Conservation (phyloP, 2,113 vertebrate species). For the Hoplias malabaricus region DNA sequence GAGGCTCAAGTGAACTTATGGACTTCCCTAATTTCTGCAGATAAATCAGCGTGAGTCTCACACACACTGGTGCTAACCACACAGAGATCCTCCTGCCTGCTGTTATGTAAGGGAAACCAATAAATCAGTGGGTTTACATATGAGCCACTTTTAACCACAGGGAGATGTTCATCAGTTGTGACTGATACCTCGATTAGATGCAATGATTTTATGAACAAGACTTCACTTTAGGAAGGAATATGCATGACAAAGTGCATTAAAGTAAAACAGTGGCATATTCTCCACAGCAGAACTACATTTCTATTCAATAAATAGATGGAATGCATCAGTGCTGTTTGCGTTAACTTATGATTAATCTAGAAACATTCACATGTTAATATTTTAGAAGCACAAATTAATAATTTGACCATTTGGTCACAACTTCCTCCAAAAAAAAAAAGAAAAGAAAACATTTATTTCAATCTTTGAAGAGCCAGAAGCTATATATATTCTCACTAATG, state of each 20-base stretch:
- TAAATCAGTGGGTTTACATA: neutral
- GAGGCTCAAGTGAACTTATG: conserved; percentile 14
- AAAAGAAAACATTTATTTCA: too few relatives aligned
- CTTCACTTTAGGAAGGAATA: neutral
- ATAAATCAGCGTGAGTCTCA: neutral
- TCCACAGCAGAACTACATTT: neutral
- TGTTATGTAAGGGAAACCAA: neutral
- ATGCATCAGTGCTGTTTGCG: too few relatives aligned
- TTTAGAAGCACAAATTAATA: too few relatives aligned
- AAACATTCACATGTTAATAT: too few relatives aligned
- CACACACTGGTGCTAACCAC: neutral
- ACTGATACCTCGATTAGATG: neutral
- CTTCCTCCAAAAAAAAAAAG: too few relatives aligned
- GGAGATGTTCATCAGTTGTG: neutral
- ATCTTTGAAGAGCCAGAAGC: too few relatives aligned
- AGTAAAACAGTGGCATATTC: neutral
- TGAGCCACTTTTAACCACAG: neutral
- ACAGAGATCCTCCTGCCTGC: neutral
- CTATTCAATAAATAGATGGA: too few relatives aligned
- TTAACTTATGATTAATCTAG: too few relatives aligned
- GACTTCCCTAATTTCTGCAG: conserved; percentile 16
- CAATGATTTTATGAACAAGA: neutral
- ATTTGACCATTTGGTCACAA: too few relatives aligned
- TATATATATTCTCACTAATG: neutral
- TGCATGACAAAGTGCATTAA: neutral